Base-by-base conservation (phyloP, 2,797 vertebrate species). In the Capromys pilorides region DNA sequence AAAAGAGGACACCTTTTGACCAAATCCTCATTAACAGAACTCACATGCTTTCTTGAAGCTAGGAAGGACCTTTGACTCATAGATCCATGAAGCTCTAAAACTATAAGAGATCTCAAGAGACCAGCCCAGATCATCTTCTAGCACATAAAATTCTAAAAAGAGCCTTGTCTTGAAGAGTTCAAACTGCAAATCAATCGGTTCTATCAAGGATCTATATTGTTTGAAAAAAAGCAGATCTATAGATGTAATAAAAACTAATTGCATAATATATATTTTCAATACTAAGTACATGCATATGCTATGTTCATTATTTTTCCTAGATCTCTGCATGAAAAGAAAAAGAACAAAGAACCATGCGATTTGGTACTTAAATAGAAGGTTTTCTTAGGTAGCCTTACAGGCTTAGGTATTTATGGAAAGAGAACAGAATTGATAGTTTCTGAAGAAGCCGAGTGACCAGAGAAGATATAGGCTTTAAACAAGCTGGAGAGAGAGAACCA, bases 241-340 rank as follows among this genome's bases (percentile, higher is more conserved):
- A 92, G 86, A 82, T 61, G 21, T 24, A 92, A 82, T 85, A 79
- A 91, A 95, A 86, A 85, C 33, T n/a, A 86, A 93, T 88, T 45
- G 39, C 0, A 59, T 41, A 49, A 66, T 61, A 84, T 22, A 41
- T 54, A 85, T 59, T 91, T 94, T 41, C 51, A 45, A 78, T 86
- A 82, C 51, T 62, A 95, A 92, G 22, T 16, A 45, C 21, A 84
- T 28, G 1, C 16, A 51, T 11, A 67, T n/a, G 2, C 19, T 85
- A 33, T 39, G 11, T 39, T 82, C 41, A 62, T 39, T 26, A 75
- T 10, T 86, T 86, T 94, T n/a, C 36, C 67, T 86, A 57, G 26
- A 78, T 84, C 33, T 91, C 66, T 92, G 28, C 9, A 75, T 45
- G 62, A 24, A 41, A 62, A 93, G 33, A 24, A 84, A 92, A 85